Percentiles rank a stretch among this genome's conserved stretches.
These are phyloP conservation scores for Dryocosmus kuriphilus DNA, from an alignment of 2,888 invertebrate genomes.

Conservation along the genomic window DNA sequence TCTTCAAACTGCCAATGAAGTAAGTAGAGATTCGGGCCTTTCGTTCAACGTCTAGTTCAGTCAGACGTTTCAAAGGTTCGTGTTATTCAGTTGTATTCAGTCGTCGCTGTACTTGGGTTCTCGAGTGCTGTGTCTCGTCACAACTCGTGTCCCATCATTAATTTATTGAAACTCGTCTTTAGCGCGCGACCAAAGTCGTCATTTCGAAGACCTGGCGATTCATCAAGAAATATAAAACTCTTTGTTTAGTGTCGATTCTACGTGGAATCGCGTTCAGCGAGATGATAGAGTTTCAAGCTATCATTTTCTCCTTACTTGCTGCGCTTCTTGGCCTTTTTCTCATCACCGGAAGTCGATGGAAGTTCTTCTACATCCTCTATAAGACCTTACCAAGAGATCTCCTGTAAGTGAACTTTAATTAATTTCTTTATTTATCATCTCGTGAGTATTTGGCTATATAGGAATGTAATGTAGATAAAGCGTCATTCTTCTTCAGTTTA, in stretches of 20 bases:
- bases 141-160: background rate
- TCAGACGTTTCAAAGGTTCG: background rate
- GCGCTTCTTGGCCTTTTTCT: constrained; percentile 82
- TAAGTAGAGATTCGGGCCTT: constrained; percentile 31
- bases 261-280: constrained; percentile 61
- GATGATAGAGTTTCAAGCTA: constrained; percentile 81
- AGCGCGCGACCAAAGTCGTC: background rate
- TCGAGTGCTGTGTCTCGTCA: constrained; percentile 4
- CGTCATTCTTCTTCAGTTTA: background rate
- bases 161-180: background rate
- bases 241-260: constrained; percentile 14
- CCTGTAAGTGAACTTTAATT: constrained; percentile 80
- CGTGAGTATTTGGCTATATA: background rate
- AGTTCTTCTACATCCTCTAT: constrained; percentile 81
- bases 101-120: background rate
- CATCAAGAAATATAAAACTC: background rate
- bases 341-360: constrained; percentile 80
- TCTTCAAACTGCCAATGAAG: too few species aligned
- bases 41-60: constrained; percentile 29
- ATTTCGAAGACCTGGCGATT: background rate
- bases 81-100: background rate
- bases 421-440: background rate
- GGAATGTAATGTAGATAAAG: background rate
- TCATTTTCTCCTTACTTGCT: constrained; percentile 86
- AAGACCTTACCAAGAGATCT: constrained; percentile 84